These are phyloP conservation scores for Petroica traversi DNA, from an alignment of 2,113 vertebrate genomes.

Conservation along the genomic window DNA sequence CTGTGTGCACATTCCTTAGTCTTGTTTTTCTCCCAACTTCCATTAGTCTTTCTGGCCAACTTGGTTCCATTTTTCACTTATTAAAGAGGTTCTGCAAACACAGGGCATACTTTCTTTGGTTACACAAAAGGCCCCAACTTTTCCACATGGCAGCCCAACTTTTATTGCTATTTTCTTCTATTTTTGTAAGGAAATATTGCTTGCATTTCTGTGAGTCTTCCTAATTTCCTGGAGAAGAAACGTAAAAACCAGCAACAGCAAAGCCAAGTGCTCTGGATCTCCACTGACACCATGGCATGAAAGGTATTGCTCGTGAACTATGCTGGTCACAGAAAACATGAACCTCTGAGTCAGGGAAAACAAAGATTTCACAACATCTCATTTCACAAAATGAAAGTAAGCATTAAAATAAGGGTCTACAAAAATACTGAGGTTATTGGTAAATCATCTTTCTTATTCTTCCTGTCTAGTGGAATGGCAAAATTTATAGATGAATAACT, in stretches of 20 bases:
- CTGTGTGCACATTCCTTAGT: not conserved
- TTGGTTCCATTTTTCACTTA: not conserved
- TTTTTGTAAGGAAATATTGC: not conserved
- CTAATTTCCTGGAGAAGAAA: not conserved
- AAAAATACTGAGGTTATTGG: not conserved
- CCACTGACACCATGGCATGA: not conserved
- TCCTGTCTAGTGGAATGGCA: not conserved
- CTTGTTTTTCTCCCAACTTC: not conserved
- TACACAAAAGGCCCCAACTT: fast-evolving
- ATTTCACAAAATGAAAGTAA: not conserved
- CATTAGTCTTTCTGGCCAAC: not conserved
- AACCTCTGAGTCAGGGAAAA: not conserved
- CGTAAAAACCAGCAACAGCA: not conserved
- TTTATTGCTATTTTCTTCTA: not conserved
- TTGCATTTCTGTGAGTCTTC: not conserved
- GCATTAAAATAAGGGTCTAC: not conserved
- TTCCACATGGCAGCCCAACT: not conserved
- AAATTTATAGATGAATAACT: not conserved
- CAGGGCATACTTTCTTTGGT: not conserved
- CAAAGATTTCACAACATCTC: not conserved
- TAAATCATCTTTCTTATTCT: not conserved
- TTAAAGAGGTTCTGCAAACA: not conserved
- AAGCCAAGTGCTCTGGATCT: not conserved
- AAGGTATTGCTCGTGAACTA: not conserved
- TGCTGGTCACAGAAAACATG: not conserved